phyloP scores from a whole-genome alignment of 2,113 vertebrate species.

The Tetrax tetrax region DNA sequence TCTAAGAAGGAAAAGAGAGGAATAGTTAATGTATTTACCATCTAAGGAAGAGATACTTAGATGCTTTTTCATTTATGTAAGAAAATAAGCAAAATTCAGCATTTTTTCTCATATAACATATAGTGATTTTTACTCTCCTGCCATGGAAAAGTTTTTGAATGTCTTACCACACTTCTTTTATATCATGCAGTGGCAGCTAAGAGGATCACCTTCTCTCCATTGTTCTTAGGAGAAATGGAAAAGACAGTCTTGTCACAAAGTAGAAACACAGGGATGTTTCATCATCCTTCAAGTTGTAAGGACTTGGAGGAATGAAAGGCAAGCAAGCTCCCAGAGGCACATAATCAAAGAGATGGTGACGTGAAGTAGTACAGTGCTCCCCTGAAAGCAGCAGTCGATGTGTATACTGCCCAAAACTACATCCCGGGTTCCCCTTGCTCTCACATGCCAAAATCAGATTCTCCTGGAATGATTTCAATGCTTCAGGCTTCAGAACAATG shows the following conservation, averaged over 20 bases:
- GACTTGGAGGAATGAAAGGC: not conserved
- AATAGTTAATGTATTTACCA: not conserved
- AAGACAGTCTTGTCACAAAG: not conserved
- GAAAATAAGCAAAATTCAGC: not conserved
- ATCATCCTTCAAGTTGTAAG: no score
- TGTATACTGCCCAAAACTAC: not conserved
- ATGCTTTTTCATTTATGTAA: not conserved
- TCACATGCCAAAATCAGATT: not conserved
- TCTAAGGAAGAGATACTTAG: not conserved
- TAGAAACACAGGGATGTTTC: not conserved
- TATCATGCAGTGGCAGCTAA: not conserved
- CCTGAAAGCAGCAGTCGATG: not conserved
- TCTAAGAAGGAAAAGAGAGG: not conserved
- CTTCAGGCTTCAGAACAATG: not conserved
- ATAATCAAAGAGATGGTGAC: not conserved
- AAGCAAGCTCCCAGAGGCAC: not conserved
- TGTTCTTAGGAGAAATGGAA: not conserved
- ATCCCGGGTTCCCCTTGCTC: not conserved
- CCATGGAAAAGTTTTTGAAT: not conserved
- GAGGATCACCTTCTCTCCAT: not conserved
- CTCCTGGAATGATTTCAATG: not conserved
- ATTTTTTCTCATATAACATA: not conserved
- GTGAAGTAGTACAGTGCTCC: not conserved
- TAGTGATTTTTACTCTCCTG: not conserved
- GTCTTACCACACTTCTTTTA: not conserved